Percentiles rank a stretch among this genome's conserved stretches.
Evolutionary conservation across 35 echinoderm and acorn worm species (phyloP).

Genomic region (Lytechinus variegatus): DNA sequence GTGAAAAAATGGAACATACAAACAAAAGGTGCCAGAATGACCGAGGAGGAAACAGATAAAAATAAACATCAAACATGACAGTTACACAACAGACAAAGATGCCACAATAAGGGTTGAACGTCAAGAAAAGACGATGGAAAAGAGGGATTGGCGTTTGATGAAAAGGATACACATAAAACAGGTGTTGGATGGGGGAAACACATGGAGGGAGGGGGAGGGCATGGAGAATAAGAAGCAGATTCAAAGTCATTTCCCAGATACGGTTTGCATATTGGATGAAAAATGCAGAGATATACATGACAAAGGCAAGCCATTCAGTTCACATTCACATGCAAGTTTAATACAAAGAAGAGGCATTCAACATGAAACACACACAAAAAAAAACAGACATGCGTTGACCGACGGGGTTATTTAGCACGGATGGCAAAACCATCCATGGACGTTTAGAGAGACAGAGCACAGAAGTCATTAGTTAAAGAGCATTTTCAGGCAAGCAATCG

Average conservation of each 20-base stretch:
- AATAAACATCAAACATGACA: background rate
- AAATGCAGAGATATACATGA: slow-evolving; percentile 19
- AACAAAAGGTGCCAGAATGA: background rate
- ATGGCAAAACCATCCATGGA: background rate
- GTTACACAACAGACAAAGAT: background rate
- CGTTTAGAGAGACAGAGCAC: background rate
- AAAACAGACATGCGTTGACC: background rate
- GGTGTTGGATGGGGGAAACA: background rate
- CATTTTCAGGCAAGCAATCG: background rate
- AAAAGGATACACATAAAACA: background rate
- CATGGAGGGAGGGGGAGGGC: background rate
- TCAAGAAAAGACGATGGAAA: background rate
- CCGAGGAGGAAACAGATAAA: background rate
- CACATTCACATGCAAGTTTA: background rate
- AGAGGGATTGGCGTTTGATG: background rate
- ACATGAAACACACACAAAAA: background rate
- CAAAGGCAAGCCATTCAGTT: background rate
- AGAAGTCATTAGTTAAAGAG: background rate
- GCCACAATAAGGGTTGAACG: background rate
- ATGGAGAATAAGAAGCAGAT: background rate
- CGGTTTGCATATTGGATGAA: background rate
- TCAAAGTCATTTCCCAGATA: background rate
- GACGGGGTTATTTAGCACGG: background rate
- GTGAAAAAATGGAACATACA: background rate
- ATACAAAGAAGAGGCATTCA: background rate